A percentile compares a stretch with the other conserved stretches of the same genome.
phyloP scores from a whole-genome alignment of 2,113 vertebrate species.

The Trogon surrucura region DNA sequence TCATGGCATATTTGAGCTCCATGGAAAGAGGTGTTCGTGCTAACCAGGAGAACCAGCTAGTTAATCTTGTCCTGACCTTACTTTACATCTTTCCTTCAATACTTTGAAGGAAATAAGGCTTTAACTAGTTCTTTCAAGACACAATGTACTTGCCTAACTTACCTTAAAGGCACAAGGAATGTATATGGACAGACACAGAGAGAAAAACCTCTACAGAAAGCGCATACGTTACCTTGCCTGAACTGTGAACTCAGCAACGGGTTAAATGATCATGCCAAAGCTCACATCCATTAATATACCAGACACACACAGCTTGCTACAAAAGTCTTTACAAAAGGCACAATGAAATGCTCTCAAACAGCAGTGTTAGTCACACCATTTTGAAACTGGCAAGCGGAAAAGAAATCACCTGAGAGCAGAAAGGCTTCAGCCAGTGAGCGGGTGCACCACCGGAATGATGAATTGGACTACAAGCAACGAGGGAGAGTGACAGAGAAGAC shows the following conservation, averaged over 20 bases:
- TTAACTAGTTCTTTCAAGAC: background rate
- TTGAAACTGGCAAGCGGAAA: constrained; percentile 73
- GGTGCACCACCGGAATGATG: constrained; percentile 84
- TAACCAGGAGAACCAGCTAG: background rate
- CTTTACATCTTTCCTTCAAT: background rate
- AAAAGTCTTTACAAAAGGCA: background rate
- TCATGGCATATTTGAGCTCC: background rate
- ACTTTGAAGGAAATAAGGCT: background rate
- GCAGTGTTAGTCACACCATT: constrained; percentile 68
- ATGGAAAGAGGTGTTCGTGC: fast-evolving
- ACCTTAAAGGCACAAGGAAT: constrained; percentile 4
- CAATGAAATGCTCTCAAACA: constrained; percentile 23
- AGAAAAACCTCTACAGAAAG: background rate
- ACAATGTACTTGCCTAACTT: background rate
- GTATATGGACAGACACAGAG: constrained; percentile 4
- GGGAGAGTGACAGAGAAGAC: constrained; percentile 66
- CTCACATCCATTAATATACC: constrained; percentile 55
- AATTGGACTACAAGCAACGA: constrained; percentile 81
- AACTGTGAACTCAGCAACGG: background rate
- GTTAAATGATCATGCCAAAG: constrained; percentile 54
- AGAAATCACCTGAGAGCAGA: constrained; percentile 86
- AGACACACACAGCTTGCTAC: constrained; percentile 69
- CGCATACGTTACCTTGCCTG: background rate
- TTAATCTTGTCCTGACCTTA: background rate
- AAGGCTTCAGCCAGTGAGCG: constrained; percentile 85